Conservation (phyloP, 2,113 vertebrate genomes). For the Pelobates fuscus region DNA sequence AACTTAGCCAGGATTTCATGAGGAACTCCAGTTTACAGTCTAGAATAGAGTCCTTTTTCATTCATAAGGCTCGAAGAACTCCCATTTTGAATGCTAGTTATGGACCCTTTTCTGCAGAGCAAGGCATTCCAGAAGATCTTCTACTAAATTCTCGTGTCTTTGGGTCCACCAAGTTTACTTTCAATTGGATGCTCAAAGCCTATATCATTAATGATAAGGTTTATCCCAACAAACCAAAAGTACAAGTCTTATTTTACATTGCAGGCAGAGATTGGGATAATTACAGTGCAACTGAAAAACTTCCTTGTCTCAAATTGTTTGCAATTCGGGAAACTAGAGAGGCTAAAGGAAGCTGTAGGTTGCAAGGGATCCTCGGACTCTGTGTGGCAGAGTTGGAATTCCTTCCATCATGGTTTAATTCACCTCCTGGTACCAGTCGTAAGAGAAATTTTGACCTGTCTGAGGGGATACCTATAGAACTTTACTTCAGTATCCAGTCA, state of each 20-base stretch:
- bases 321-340: constrained; percentile 91
- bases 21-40: constrained; percentile 87
- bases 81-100: constrained; percentile 83
- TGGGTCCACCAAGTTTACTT: constrained; percentile 71
- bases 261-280: constrained; percentile 90
- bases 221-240: constrained; percentile 77
- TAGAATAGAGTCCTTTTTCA: constrained; percentile 84
- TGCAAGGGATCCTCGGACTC: constrained; percentile 78
- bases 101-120: constrained; percentile 81
- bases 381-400: constrained; percentile 88
- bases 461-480: constrained; percentile 83
- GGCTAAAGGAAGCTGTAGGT: constrained; percentile 80
- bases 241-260: constrained; percentile 88
- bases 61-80: constrained; percentile 76
- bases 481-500: constrained; percentile 83
- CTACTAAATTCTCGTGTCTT: constrained; percentile 68
- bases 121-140: constrained; percentile 78
- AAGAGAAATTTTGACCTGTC: constrained; percentile 66
- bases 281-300: constrained; percentile 67
- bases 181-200: constrained; percentile 87
- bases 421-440: constrained; percentile 72
- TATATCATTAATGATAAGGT: constrained; percentile 79
- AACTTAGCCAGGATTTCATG: constrained; percentile 81
- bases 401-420: constrained; percentile 80
- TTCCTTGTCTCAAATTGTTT: constrained; percentile 88